Conservation (phyloP, 2,113 vertebrate genomes). For the Hippotragus niger region DNA sequence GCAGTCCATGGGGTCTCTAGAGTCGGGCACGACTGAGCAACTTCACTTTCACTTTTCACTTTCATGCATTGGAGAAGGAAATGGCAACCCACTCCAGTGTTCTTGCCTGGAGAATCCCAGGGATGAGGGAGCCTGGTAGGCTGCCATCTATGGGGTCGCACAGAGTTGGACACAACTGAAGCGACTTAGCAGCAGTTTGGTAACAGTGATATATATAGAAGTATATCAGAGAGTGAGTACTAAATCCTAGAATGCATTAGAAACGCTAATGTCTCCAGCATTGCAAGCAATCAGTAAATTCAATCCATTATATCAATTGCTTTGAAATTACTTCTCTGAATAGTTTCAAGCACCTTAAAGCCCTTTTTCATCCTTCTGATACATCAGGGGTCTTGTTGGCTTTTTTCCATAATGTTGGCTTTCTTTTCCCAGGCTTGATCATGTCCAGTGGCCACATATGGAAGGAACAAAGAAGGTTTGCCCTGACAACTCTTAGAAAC, state of each 20-base stretch:
- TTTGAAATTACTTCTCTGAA: not conserved
- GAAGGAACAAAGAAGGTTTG: constrained; percentile 65
- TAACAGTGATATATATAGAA: not conserved
- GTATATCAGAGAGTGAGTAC: not conserved
- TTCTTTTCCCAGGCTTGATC: constrained; percentile 37
- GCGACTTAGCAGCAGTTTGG: not conserved
- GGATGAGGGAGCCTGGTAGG: too few species aligned
- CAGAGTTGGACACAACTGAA: too few species aligned
- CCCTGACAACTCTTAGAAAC: constrained; percentile 79
- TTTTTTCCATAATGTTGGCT: not conserved
- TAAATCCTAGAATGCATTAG: not conserved
- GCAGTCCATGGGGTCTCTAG: too few species aligned
- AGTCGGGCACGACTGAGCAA: too few species aligned
- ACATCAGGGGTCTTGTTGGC: not conserved
- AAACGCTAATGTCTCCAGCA: not conserved
- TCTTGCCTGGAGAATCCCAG: too few species aligned
- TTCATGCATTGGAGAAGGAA: too few species aligned
- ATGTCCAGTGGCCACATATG: constrained; percentile 54
- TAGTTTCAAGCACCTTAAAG: not conserved
- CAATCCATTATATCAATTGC: not conserved
- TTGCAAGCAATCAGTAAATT: not conserved
- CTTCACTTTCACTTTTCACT: too few species aligned
- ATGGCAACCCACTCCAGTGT: too few species aligned
- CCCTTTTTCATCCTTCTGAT: not conserved
- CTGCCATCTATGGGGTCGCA: too few species aligned